Evolutionary conservation across 1,140 invertebrate species (phyloP).

Genomic region (Cotesia chilonis): DNA sequence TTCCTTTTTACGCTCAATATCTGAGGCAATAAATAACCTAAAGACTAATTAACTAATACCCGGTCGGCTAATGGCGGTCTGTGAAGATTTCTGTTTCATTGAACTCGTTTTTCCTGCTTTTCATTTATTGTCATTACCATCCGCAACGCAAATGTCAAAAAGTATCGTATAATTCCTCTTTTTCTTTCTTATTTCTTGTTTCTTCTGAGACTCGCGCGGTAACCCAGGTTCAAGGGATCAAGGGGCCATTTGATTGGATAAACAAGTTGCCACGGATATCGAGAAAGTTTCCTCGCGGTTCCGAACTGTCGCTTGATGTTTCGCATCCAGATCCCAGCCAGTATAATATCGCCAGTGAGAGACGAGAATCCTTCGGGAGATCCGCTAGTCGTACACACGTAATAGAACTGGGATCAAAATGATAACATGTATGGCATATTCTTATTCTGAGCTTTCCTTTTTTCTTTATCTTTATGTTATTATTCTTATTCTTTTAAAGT

Average conservation of each 20-base stretch:
- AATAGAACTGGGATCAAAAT: conserved; percentile 7
- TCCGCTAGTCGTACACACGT: background rate
- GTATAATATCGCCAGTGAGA: background rate
- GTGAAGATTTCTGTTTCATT: too few species aligned
- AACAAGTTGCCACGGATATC: conserved; percentile 10
- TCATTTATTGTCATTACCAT: background rate
- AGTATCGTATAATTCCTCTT: too few species aligned
- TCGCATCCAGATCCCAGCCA: background rate
- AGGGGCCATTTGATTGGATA: conserved; percentile 10
- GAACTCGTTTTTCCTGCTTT: background rate
- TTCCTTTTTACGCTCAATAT: background rate
- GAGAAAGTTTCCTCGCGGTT: conserved; percentile 17
- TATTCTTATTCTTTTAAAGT: background rate
- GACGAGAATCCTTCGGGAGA: background rate
- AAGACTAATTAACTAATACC: background rate
- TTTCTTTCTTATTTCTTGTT: too few species aligned
- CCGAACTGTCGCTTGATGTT: conserved; percentile 5
- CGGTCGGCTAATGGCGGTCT: too few species aligned
- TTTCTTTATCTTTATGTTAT: too few species aligned
- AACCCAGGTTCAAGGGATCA: background rate
- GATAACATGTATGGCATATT: background rate
- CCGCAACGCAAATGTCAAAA: too few species aligned
- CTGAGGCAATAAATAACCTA: background rate
- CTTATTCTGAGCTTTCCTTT: background rate
- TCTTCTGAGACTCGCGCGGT: background rate